These are phyloP conservation scores for Leuciscus idus DNA, from an alignment of 2,113 vertebrate species.

Conservation along the genomic window DNA sequence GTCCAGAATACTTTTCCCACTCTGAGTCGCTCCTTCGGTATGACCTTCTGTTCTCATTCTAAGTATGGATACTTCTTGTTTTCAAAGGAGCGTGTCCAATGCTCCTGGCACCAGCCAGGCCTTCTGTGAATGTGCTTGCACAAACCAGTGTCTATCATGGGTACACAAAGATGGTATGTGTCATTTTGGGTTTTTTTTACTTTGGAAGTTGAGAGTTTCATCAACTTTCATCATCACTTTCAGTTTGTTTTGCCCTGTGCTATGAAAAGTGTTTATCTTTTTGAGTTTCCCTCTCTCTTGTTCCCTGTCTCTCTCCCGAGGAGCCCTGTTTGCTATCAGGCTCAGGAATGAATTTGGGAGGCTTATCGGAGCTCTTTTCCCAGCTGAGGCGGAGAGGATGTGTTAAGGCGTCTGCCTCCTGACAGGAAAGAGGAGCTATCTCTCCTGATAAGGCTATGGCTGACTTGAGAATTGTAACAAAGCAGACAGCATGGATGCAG, in stretches of 20 bases:
- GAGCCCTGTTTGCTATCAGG: constrained; percentile 59
- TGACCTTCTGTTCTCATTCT: constrained; percentile 5
- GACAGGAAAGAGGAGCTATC: constrained; percentile 60
- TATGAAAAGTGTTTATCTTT: constrained; percentile 69
- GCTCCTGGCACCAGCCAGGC: constrained; percentile 21
- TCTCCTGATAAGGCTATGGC: constrained; percentile 67
- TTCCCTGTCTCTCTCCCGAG: constrained; percentile 39
- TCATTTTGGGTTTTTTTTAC: constrained; percentile 36
- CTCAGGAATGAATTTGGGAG: constrained; percentile 67
- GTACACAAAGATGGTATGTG: constrained; percentile 45
- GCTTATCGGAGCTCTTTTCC: constrained; percentile 57
- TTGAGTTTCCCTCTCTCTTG: constrained; percentile 14
- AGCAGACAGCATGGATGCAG: constrained; percentile 61
- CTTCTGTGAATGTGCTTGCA: constrained; percentile 44
- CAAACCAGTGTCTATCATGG: constrained; percentile 46
- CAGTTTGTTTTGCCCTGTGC: constrained; percentile 66
- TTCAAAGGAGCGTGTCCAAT: constrained; percentile 41
- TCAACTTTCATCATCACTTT: constrained; percentile 72
- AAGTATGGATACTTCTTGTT: constrained; percentile 40
- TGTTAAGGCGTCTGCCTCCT: constrained; percentile 60
- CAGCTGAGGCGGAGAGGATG: constrained; percentile 55
- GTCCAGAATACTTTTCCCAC: constrained; percentile 47
- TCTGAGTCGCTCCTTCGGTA: not conserved
- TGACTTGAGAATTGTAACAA: constrained; percentile 68
- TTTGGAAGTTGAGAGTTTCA: constrained; percentile 64